These are phyloP conservation scores for Danionella cerebrum DNA, from an alignment of 2,113 vertebrate species.

Conservation along the genomic window DNA sequence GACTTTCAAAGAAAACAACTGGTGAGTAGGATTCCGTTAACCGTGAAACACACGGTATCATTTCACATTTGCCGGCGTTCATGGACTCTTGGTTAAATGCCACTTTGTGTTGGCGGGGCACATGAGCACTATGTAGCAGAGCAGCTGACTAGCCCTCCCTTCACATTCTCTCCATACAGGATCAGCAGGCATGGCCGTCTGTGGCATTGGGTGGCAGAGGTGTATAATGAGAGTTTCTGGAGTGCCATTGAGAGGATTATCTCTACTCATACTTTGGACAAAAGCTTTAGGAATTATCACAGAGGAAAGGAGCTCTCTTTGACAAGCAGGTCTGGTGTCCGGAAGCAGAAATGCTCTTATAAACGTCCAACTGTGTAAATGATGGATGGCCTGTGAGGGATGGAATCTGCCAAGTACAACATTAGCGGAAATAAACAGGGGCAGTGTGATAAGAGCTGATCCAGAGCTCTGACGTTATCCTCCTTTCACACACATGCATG, in stretches of 20 bases:
- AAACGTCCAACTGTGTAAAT: constrained; percentile 23
- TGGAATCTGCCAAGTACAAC: constrained; percentile 26
- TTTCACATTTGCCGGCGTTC: neutral
- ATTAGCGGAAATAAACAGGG: constrained; percentile 28
- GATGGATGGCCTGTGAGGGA: constrained; percentile 2
- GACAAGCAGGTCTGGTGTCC: constrained; percentile 13
- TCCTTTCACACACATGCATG: neutral
- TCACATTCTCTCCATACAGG: constrained; percentile 9
- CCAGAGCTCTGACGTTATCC: constrained; percentile 3
- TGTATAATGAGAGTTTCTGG: constrained; percentile 23
- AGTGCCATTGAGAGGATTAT: constrained; percentile 21
- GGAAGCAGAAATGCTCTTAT: constrained; percentile 1
- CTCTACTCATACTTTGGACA: constrained; percentile 14
- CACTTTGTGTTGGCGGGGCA: constrained; percentile 9
- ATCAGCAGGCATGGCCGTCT: constrained; percentile 8
- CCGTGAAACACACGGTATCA: constrained; percentile 7
- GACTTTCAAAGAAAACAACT: neutral
- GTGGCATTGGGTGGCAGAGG: constrained; percentile 7
- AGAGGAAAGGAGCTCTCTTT: constrained; percentile 2
- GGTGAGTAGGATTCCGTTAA: neutral
- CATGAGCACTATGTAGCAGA: neutral
- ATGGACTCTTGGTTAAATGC: constrained; percentile 7
- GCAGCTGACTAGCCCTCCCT: constrained; percentile 14
- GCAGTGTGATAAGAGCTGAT: constrained; percentile 5
- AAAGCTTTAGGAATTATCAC: constrained; percentile 19